Conservation (phyloP, 2,888 invertebrate species). For the Erebia aethiops region DNA sequence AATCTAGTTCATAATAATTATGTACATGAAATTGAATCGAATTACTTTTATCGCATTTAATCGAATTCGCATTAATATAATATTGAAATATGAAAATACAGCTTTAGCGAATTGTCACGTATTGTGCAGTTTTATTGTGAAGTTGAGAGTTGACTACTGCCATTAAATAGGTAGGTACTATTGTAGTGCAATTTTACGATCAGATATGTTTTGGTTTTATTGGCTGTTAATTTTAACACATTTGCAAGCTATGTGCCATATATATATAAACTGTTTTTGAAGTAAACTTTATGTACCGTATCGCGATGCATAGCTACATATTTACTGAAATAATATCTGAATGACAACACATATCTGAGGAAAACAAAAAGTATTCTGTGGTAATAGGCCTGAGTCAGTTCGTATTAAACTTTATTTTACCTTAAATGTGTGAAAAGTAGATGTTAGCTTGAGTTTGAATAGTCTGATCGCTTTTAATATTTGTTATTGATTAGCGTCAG, state of each 20-base stretch:
- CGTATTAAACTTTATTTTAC: no score
- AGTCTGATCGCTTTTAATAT: no score
- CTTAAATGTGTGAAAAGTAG: no score
- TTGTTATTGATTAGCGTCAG: no score
- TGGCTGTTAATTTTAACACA: constrained; percentile 28
- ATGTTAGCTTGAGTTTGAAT: no score
- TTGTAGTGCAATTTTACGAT: constrained; percentile 65
- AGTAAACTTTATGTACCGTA: background rate
- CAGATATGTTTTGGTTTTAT: constrained; percentile 23
- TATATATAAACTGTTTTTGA: no score
- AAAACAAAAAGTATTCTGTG: no score
- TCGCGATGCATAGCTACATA: background rate
- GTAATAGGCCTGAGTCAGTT: no score
- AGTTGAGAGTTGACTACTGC: constrained; percentile 65
- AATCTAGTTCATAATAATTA: constrained; percentile 12
- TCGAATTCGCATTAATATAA: constrained; percentile 9
- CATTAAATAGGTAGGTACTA: constrained; percentile 62
- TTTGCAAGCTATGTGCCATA: constrained; percentile 10
- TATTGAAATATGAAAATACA: constrained; percentile 23
- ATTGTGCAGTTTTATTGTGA: constrained; percentile 55
- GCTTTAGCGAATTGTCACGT: constrained; percentile 24
- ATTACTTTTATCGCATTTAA: constrained; percentile 2
- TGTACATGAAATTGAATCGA: constrained; percentile 6
- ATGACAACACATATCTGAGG: no score
- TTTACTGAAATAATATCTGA: background rate